phyloP scores from a whole-genome alignment of 2,113 vertebrate species.

The Microcebus tavaratra region DNA sequence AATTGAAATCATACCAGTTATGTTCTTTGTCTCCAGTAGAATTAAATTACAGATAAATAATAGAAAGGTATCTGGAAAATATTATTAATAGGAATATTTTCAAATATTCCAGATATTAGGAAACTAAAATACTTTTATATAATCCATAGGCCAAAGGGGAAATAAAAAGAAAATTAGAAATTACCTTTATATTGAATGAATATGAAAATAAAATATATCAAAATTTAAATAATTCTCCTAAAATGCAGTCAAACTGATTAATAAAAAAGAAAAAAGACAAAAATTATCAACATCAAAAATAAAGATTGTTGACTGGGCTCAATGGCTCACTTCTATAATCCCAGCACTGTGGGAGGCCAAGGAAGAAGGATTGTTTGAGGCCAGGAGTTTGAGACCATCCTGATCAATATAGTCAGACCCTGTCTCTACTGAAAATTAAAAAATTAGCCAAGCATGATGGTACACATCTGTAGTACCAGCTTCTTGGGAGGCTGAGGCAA shows the following conservation, averaged over 20 bases:
- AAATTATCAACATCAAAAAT: background rate
- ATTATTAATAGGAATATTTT: background rate
- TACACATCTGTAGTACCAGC: too few relatives aligned
- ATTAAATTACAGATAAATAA: background rate
- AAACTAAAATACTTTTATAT: background rate
- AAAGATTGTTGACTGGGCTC: background rate
- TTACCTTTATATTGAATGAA: background rate
- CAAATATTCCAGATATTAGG: background rate
- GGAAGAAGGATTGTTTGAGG: too few relatives aligned
- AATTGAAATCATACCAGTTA: background rate
- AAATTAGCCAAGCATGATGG: too few relatives aligned
- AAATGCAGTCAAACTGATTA: background rate
- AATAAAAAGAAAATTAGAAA: background rate
- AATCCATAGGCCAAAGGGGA: background rate
- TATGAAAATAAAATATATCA: background rate
- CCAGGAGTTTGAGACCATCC: too few relatives aligned
- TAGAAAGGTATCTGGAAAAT: background rate
- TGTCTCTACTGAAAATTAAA: too few relatives aligned
- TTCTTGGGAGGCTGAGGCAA: too few relatives aligned
- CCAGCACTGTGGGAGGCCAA: too few relatives aligned
- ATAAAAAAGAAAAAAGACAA: background rate
- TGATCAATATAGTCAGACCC: too few relatives aligned
- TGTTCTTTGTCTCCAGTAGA: background rate
- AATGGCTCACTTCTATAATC: too few relatives aligned
- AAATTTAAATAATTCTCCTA: background rate